These are phyloP conservation scores for Athalia rosae DNA, from an alignment of 2,888 invertebrate genomes.

Conservation along the genomic window DNA sequence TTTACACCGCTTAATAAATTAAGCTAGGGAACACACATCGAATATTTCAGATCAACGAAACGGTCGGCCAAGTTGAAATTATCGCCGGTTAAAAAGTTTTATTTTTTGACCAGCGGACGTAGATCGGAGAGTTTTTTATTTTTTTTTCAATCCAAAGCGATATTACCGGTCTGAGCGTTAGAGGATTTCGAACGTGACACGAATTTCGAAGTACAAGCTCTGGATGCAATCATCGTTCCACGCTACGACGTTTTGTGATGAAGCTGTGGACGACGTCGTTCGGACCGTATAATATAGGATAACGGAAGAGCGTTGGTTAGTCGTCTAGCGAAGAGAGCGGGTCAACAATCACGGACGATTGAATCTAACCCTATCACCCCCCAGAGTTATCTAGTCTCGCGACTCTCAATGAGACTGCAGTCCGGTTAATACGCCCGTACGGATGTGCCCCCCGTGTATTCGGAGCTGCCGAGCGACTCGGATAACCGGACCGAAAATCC, in stretches of 20 bases:
- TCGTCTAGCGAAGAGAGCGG: slow-evolving; percentile 53
- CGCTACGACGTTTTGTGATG: slow-evolving; percentile 55
- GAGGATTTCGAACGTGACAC: slow-evolving; percentile 63
- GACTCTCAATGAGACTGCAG: slow-evolving; percentile 9
- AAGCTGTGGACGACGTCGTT: slow-evolving; percentile 44
- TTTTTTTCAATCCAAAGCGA: slow-evolving; percentile 24
- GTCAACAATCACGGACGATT: slow-evolving; percentile 67
- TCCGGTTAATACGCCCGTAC: slow-evolving; percentile 28
- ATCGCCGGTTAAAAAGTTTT: slow-evolving; percentile 3
- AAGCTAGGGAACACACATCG: too few relatives aligned
- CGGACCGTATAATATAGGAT: background rate
- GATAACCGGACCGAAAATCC: too few relatives aligned
- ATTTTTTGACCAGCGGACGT: background rate
- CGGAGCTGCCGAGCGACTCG: background rate
- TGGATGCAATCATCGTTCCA: slow-evolving; percentile 65
- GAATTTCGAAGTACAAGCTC: slow-evolving; percentile 53
- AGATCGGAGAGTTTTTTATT: slow-evolving; percentile 16
- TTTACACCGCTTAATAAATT: too few relatives aligned
- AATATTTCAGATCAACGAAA: background rate
- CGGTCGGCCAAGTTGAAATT: slow-evolving; percentile 1
- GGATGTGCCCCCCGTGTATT: slow-evolving; percentile 17
- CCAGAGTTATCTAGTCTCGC: slow-evolving; percentile 48
- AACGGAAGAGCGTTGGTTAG: slow-evolving; percentile 47
- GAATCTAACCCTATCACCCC: slow-evolving; percentile 58
- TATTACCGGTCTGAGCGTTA: slow-evolving; percentile 47